Conservation (phyloP, 64 coral and sea anemone species). For the Cladopsammia gracilis region DNA sequence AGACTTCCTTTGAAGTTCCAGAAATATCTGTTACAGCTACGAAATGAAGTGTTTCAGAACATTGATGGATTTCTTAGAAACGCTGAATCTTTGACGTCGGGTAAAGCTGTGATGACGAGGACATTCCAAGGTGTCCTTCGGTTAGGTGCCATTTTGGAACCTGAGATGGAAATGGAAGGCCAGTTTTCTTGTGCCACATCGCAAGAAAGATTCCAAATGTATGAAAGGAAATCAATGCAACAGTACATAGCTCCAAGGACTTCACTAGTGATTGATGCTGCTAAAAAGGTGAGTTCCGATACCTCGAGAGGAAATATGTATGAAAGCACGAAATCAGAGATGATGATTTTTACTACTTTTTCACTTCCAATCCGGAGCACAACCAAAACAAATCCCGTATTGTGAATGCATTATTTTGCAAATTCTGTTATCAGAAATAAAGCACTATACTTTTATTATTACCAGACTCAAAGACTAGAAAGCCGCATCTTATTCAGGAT, state of each 20-base stretch:
- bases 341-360: no score
- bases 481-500: no score
- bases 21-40: background rate
- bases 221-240: no score
- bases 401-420: no score
- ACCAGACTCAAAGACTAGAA: no score
- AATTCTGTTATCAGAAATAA: no score
- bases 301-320: background rate
- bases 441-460: no score
- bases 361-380: no score
- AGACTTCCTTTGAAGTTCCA: slow-evolving; percentile 16
- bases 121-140: background rate
- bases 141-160: slow-evolving; percentile 1
- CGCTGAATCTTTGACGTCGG: background rate
- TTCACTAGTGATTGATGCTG: background rate
- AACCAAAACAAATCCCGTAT: no score
- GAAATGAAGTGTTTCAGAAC: background rate
- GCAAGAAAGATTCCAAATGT: background rate
- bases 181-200: background rate
- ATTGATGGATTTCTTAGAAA: background rate
- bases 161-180: background rate
- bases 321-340: no score
- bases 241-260: background rate
- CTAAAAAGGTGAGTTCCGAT: slow-evolving; percentile 7
- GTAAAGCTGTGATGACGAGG: background rate